Evolutionary conservation across 1,140 invertebrate species (phyloP).

Genomic region (Riptortus pedestris): DNA sequence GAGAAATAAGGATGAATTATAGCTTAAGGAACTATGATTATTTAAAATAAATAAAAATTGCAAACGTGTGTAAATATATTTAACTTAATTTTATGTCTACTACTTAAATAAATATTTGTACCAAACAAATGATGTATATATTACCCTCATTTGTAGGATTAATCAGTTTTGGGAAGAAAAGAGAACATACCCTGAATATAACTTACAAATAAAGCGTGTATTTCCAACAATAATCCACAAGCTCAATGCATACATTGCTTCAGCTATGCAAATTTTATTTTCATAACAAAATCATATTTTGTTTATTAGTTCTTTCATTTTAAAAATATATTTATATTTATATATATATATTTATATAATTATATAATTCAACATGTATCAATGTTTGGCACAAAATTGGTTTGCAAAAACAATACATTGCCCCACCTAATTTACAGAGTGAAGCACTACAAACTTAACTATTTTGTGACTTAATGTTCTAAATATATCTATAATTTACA

Average conservation of each 20-base stretch:
- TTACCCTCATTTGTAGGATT: background rate
- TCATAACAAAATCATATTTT: conserved; percentile 22
- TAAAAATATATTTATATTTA: conserved; percentile 26
- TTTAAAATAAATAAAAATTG: too few relatives aligned
- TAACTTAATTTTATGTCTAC: too few relatives aligned
- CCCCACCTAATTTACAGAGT: conserved; percentile 25
- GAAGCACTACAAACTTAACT: conserved; percentile 25
- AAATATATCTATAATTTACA: background rate
- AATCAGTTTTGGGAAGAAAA: too few relatives aligned
- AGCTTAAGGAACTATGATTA: too few relatives aligned
- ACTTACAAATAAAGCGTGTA: conserved; percentile 30
- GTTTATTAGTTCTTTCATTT: conserved; percentile 10
- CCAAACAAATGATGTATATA: conserved; percentile 6
- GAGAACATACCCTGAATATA: too few relatives aligned
- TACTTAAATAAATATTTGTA: conserved; percentile 10
- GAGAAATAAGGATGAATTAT: conserved; percentile 32
- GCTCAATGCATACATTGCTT: conserved; percentile 28
- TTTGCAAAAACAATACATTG: conserved; percentile 25
- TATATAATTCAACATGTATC: conserved; percentile 25
- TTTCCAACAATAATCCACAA: conserved; percentile 28
- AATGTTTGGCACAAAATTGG: conserved; percentile 30
- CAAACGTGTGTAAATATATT: too few relatives aligned
- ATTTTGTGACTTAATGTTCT: conserved; percentile 15
- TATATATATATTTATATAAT: conserved; percentile 15
- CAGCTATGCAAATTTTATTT: conserved; percentile 26